These are phyloP conservation scores for Thaumatotibia leucotreta DNA, from an alignment of 1,140 invertebrate genomes.

Conservation along the genomic window DNA sequence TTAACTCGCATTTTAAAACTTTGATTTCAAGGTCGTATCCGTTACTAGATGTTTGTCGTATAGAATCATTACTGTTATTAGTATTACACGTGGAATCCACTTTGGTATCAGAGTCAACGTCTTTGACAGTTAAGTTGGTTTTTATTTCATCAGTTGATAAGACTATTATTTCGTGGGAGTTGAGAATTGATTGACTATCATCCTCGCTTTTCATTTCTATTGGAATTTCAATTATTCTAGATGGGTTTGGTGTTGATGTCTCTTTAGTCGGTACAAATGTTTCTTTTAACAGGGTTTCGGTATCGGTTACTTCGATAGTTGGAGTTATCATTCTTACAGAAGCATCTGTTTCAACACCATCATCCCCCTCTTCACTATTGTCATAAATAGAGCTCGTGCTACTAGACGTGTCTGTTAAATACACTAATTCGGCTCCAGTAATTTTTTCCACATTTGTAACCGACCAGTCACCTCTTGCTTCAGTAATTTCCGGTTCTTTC, in stretches of 20 bases:
- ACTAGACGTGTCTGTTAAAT: conserved; percentile 72
- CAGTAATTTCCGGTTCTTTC: conserved; percentile 65
- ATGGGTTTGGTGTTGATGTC: neutral
- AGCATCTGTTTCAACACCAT: conserved; percentile 56
- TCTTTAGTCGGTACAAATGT: conserved; percentile 34
- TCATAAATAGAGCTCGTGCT: conserved; percentile 72
- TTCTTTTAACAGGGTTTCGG: conserved; percentile 57
- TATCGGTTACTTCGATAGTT: conserved; percentile 68
- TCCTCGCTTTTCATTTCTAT: neutral
- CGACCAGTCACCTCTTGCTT: conserved; percentile 67
- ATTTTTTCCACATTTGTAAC: conserved; percentile 63
- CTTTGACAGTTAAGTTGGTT: conserved; percentile 62
- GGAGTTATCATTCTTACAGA: conserved; percentile 69
- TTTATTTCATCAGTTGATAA: conserved; percentile 56
- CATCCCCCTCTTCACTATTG: conserved; percentile 52
- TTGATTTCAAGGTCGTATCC: conserved; percentile 63
- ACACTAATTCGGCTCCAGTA: conserved; percentile 70
- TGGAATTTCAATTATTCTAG: neutral
- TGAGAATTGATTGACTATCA: neutral
- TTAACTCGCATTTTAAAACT: conserved; percentile 68
- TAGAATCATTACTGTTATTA: neutral
- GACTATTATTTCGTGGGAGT: conserved; percentile 56
- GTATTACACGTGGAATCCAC: conserved; percentile 7
- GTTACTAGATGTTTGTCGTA: conserved; percentile 22
- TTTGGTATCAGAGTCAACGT: conserved; percentile 29